Evolutionary conservation across 2,888 invertebrate genomes (phyloP).

Genomic region (Apotomis betuletana): DNA sequence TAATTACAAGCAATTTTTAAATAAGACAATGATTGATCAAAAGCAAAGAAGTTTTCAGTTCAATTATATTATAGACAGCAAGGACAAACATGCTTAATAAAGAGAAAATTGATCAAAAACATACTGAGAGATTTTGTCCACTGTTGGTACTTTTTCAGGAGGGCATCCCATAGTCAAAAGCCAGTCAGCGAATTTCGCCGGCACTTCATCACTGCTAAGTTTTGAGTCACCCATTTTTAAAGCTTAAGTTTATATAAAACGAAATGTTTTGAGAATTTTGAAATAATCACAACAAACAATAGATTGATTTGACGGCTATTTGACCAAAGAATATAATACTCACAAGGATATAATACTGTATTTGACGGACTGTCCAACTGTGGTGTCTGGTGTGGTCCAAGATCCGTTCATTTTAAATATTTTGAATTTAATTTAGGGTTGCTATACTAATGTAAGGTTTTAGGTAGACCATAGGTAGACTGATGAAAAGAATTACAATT

Average conservation of each 20-base stretch:
- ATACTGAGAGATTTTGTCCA: constrained; percentile 70
- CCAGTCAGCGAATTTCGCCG: constrained; percentile 72
- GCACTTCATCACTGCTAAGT: constrained; percentile 70
- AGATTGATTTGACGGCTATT: background rate
- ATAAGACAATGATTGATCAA: no score
- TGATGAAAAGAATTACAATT: background rate
- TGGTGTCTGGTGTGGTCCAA: no score
- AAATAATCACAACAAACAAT: constrained; percentile 16
- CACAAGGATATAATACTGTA: no score
- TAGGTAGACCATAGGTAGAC: background rate
- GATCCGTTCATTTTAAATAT: constrained; percentile 23
- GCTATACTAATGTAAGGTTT: background rate
- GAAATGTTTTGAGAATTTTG: background rate
- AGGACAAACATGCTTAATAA: no score
- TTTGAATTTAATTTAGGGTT: constrained; percentile 18
- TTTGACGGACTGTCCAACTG: no score
- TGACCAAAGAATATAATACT: no score
- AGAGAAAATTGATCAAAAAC: constrained; percentile 43
- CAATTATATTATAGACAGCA: no score
- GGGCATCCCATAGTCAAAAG: constrained; percentile 74
- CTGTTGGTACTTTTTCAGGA: constrained; percentile 66
- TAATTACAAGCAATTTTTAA: no score
- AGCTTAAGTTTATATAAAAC: background rate
- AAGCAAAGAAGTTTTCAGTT: no score
- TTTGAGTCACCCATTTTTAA: constrained; percentile 59